phyloP scores from a whole-genome alignment of 2,797 vertebrate genomes.

The Oreochromis grahami region DNA sequence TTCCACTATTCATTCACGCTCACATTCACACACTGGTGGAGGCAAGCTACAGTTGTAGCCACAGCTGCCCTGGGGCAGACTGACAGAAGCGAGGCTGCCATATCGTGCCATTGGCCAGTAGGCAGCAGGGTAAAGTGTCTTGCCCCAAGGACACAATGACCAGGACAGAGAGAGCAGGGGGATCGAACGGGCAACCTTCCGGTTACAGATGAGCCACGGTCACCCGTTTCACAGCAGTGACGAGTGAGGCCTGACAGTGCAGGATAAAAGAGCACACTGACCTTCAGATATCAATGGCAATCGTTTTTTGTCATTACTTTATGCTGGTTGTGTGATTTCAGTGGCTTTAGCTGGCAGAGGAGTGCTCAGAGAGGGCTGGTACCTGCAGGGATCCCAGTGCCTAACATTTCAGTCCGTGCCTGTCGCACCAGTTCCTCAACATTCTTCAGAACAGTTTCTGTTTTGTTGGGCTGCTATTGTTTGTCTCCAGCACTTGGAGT shows the following conservation, averaged over 20 bases:
- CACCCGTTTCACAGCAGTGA: neutral
- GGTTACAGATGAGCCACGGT: too few species aligned
- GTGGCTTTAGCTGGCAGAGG: neutral
- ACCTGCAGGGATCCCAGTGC: slow-evolving; percentile 9
- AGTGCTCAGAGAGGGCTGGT: neutral
- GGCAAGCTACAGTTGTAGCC: too few species aligned
- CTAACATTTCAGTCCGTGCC: slow-evolving; percentile 9
- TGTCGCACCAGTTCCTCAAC: slow-evolving; percentile 50
- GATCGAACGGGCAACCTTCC: too few species aligned
- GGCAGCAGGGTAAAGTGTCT: too few species aligned
- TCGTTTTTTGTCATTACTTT: neutral
- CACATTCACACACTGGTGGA: too few species aligned
- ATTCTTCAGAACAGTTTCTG: slow-evolving; percentile 46
- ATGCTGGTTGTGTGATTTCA: neutral
- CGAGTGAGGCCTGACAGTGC: neutral
- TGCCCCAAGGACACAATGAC: too few species aligned
- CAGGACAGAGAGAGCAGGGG: too few species aligned
- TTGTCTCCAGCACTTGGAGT: slow-evolving; percentile 2
- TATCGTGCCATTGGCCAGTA: too few species aligned
- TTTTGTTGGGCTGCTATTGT: slow-evolving; percentile 10
- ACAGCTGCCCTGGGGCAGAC: too few species aligned
- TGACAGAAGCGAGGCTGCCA: too few species aligned
- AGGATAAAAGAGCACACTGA: neutral
- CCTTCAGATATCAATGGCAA: neutral
- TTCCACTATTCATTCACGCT: too few species aligned